A percentile compares a stretch with the other conserved stretches of the same genome.
phyloP scores from a whole-genome alignment of 1,140 invertebrate species.

The Brachionus rotundiformis region DNA sequence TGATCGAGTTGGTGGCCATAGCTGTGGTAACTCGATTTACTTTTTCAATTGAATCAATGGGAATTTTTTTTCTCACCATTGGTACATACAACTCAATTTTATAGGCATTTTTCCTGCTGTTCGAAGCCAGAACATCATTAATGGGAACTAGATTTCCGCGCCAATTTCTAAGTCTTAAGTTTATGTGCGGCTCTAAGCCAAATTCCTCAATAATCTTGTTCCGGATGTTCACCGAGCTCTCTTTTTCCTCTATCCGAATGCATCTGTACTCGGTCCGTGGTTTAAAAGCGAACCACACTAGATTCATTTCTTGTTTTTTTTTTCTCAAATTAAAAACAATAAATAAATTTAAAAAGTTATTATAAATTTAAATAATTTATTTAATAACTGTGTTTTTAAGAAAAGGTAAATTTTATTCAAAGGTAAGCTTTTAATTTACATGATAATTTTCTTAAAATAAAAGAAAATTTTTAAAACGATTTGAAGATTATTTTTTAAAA shows the following conservation, averaged over 20 bases:
- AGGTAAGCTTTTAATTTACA: slow-evolving; percentile 7
- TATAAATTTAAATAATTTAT: slow-evolving; percentile 45
- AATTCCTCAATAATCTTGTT: background rate
- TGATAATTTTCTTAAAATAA: slow-evolving; percentile 15
- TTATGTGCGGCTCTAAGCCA: background rate
- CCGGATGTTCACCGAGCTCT: background rate
- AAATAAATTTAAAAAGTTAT: slow-evolving; percentile 25
- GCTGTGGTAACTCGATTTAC: background rate
- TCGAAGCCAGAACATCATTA: background rate
- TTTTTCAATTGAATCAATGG: background rate
- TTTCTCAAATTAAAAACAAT: background rate
- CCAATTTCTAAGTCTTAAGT: background rate
- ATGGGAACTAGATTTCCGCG: slow-evolving; percentile 25
- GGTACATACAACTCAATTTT: slow-evolving; percentile 20
- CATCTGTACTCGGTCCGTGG: background rate
- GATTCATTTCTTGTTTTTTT: background rate
- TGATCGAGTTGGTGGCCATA: background rate
- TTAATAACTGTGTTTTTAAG: background rate
- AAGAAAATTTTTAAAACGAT: background rate
- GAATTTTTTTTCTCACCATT: background rate
- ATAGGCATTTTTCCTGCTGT: slow-evolving; percentile 5
- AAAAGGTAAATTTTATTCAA: slow-evolving; percentile 6
- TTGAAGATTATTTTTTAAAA: background rate
- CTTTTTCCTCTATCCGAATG: background rate
- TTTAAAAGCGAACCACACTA: slow-evolving; percentile 12